Conservation (phyloP, 2,888 invertebrate genomes). For the Ochropacha duplaris region DNA sequence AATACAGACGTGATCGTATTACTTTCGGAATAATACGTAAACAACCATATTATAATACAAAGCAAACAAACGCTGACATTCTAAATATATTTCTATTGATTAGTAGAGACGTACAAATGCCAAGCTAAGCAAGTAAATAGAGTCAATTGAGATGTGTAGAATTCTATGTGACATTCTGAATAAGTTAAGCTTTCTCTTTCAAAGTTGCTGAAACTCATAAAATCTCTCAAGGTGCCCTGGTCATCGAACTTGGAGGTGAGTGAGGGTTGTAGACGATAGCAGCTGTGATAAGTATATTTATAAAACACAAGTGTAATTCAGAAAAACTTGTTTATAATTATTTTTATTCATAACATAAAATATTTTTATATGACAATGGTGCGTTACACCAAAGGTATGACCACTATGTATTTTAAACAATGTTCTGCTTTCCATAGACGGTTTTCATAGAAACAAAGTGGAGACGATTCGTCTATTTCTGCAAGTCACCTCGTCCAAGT, state of each 20-base stretch:
- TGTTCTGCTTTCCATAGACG: too few species aligned
- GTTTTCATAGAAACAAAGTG: too few species aligned
- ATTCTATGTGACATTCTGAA: not conserved
- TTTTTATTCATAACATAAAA: too few species aligned
- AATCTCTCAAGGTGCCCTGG: not conserved
- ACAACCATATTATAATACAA: not conserved
- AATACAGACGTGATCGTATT: slow-evolving; percentile 15
- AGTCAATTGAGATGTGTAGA: not conserved
- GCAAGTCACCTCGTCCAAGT: too few species aligned
- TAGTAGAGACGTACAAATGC: not conserved
- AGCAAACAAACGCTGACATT: not conserved
- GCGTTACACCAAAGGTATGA: too few species aligned
- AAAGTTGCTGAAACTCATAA: not conserved
- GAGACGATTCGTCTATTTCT: too few species aligned
- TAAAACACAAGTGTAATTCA: not conserved
- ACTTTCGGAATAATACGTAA: slow-evolving; percentile 9
- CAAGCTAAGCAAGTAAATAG: not conserved
- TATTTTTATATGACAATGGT: too few species aligned
- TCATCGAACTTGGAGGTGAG: not conserved
- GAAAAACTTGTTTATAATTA: too few species aligned
- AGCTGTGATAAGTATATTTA: not conserved
- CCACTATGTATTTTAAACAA: too few species aligned
- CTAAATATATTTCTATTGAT: not conserved
- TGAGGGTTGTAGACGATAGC: not conserved
- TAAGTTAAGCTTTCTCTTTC: not conserved